Percentiles rank a stretch among this genome's conserved stretches.
phyloP scores from a whole-genome alignment of 2,113 vertebrate species.

The Macquaria australasica region DNA sequence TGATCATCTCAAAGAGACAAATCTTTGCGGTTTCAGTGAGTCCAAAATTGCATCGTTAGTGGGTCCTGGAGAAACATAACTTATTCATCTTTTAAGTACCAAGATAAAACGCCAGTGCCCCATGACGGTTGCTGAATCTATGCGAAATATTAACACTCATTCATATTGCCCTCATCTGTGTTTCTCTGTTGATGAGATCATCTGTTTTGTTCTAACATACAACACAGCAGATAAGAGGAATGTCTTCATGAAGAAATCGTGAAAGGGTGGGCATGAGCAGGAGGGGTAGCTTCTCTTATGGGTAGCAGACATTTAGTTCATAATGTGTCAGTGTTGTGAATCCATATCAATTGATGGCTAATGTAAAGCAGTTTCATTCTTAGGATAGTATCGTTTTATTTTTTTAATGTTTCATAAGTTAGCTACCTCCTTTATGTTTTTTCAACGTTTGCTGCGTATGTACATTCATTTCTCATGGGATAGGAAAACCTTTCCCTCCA shows the following conservation, averaged over 20 bases:
- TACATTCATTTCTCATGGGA: slow-evolving; percentile 31
- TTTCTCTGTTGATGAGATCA: background rate
- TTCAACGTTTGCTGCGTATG: slow-evolving; percentile 26
- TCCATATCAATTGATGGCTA: slow-evolving; percentile 36
- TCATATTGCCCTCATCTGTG: background rate
- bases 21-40: background rate
- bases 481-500: background rate
- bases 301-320: slow-evolving; percentile 38
- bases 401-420: slow-evolving; percentile 47
- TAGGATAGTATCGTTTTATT: slow-evolving; percentile 53
- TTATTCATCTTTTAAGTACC: background rate
- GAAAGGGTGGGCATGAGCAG: background rate
- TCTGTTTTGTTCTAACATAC: background rate
- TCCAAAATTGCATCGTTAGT: background rate
- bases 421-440: slow-evolving; percentile 70
- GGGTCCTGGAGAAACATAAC: background rate
- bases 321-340: slow-evolving; percentile 33
- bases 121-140: background rate
- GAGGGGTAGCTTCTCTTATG: slow-evolving; percentile 18
- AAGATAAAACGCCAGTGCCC: background rate
- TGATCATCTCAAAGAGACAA: background rate
- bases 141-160: background rate
- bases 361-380: slow-evolving; percentile 43
- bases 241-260: slow-evolving; percentile 11
- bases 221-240: background rate